A percentile compares a stretch with the other conserved stretches of the same genome.
Conservation (phyloP, 92 coral and sea anemone species). For the Paramuricea clavata region DNA sequence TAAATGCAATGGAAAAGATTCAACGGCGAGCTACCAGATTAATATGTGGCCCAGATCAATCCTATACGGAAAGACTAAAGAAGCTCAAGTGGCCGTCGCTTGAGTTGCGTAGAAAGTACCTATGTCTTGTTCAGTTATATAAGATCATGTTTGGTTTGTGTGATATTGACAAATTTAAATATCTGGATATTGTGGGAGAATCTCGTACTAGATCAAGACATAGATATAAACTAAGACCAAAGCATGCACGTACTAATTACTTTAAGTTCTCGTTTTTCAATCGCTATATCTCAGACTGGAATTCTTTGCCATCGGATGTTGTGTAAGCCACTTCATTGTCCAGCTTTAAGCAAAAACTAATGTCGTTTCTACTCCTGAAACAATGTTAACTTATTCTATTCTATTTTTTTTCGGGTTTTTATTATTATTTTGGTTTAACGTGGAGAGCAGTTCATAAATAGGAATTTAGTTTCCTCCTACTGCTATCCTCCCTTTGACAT, state of each 20-base stretch:
- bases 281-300: conserved; percentile 30
- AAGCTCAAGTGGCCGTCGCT: conserved; percentile 53
- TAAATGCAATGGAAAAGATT: conserved; percentile 41
- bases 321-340: conserved; percentile 20
- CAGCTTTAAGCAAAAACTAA: conserved; percentile 24
- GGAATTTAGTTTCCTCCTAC: too few species aligned
- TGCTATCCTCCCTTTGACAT: background rate
- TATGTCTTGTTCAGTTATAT: conserved; percentile 59
- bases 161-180: conserved; percentile 55
- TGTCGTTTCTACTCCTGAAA: background rate
- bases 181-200: conserved; percentile 17
- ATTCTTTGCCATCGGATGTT: conserved; percentile 18
- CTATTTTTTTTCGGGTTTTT: background rate
- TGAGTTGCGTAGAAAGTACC: conserved; percentile 62
- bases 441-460: too few species aligned
- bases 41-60: conserved; percentile 31
- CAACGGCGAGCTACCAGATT: conserved; percentile 61
- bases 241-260: conserved; percentile 49
- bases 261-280: conserved; percentile 52
- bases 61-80: background rate
- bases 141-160: conserved; percentile 33
- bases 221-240: conserved; percentile 51
- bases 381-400: background rate
- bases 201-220: conserved; percentile 57
- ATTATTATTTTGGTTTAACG: too few species aligned